Evolutionary conservation across 2,888 invertebrate species (phyloP).

Genomic region (Nomada fucata): DNA sequence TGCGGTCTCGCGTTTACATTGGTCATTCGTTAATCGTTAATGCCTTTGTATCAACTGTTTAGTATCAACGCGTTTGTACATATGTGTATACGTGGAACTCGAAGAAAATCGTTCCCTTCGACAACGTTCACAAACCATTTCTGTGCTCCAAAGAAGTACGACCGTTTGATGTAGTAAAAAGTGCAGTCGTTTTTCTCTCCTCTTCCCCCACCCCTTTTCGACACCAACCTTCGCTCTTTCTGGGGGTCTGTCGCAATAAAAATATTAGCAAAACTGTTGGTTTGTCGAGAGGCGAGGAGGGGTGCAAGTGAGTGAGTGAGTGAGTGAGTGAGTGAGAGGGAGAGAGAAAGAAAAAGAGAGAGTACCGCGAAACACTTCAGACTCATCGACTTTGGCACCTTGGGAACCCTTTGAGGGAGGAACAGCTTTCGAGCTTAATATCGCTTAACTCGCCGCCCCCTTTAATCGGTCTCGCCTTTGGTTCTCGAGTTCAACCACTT

Average conservation of each 20-base stretch:
- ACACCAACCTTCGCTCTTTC: slow-evolving; percentile 17
- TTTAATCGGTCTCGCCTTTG: slow-evolving; percentile 60
- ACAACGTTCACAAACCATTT: too few relatives aligned
- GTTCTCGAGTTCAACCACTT: slow-evolving; percentile 45
- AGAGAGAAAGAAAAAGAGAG: slow-evolving; percentile 11
- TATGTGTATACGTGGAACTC: not conserved
- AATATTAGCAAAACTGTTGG: slow-evolving; percentile 51
- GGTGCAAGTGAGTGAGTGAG: slow-evolving; percentile 43
- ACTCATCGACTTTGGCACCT: slow-evolving; percentile 62
- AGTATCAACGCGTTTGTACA: too few relatives aligned
- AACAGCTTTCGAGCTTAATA: slow-evolving; percentile 66
- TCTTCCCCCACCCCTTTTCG: not conserved
- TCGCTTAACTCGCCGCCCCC: slow-evolving; percentile 59
- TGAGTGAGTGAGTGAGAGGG: too few relatives aligned
- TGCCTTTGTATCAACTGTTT: too few relatives aligned
- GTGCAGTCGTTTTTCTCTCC: not conserved
- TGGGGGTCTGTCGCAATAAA: slow-evolving; percentile 40
- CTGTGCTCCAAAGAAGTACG: not conserved
- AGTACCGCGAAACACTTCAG: slow-evolving; percentile 62
- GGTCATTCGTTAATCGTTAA: too few relatives aligned
- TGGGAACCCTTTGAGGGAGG: slow-evolving; percentile 58
- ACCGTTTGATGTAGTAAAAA: not conserved
- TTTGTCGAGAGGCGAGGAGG: slow-evolving; percentile 41
- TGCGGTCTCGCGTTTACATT: too few relatives aligned
- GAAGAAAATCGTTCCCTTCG: slow-evolving; percentile 24